These are phyloP conservation scores for Dicaeum eximium DNA, from an alignment of 2,113 vertebrate genomes.

Conservation along the genomic window DNA sequence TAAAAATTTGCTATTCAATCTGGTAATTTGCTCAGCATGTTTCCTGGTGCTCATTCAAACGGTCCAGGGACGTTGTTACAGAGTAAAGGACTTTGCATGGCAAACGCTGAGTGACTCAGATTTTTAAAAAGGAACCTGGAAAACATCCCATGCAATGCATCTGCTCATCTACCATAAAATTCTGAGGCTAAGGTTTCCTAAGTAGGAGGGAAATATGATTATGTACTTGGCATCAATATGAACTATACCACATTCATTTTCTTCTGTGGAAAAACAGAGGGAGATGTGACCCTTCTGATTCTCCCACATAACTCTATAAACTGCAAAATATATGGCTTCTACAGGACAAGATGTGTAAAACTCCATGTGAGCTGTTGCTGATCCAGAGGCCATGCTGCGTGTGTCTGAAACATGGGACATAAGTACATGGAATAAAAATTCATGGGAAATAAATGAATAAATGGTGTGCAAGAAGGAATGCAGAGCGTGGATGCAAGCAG, in stretches of 20 bases:
- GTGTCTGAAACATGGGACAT: neutral
- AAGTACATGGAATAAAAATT: neutral
- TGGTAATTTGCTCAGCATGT: neutral
- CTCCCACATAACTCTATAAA: neutral
- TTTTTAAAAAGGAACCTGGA: conserved; percentile 33
- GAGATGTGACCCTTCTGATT: conserved; percentile 38
- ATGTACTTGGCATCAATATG: conserved; percentile 34
- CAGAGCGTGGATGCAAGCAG: neutral
- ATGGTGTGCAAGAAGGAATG: neutral
- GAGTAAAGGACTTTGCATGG: neutral
- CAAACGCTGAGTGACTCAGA: conserved; percentile 23
- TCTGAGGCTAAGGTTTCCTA: conserved; percentile 41
- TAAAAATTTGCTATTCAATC: neutral
- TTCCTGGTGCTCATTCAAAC: neutral
- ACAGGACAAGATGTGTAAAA: neutral
- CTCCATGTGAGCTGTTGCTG: neutral
- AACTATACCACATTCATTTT: neutral
- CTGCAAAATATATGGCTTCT: neutral
- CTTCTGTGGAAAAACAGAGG: conserved; percentile 14
- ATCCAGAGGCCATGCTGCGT: neutral
- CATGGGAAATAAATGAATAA: neutral
- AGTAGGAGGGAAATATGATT: conserved; percentile 51
- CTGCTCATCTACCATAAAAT: conserved; percentile 44
- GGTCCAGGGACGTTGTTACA: neutral
- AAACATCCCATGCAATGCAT: conserved; percentile 53